Base-by-base conservation (phyloP, 2,888 invertebrate species). In the Lacanobia wlatinum region DNA sequence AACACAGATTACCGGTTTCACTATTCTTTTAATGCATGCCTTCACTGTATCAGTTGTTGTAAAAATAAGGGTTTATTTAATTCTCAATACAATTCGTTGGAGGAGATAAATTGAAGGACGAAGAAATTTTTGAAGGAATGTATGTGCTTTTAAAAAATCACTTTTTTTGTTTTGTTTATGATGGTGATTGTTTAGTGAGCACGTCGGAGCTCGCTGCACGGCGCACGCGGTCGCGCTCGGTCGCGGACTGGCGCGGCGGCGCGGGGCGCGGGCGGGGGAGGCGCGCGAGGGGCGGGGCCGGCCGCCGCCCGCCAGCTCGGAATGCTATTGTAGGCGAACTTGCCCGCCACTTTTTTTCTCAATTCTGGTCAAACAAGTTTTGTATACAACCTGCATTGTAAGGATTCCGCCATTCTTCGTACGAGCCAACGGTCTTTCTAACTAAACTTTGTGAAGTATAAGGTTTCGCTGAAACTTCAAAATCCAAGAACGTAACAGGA, bases 281-380 rank as follows among this genome's bases (percentile, higher is more conserved):
- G 82, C 83, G 87, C 90, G 86, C 87, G 91, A 87, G 92, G 92
- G 92, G 94, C 93, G 92, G 92, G 86, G 87, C 92, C 92, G 91
- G 93, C 93, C 92, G 93, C 93, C 93, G 87, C 87, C 92, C 88
- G 83, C 76, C 73, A 48, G 48, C 48, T 16, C 90, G 94, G 95
- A 95, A 96, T 96, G 96, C 96, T 95, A 96, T 96, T 95, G 96
- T 95, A 95, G 96, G 96, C 95, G 94, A 96, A 95, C 94, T 95
- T 93, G 94, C 94, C 95, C 93, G 95, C 95, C 94, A 95, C 94
- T 95, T 95, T 93, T 93, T 95, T 93, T 94, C 93, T 93, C 91
- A 90, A 94, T 94, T 96, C 96, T 96, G 94, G 96, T 96, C 95
- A 96, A 96, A 96, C 96, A 94, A 96, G 96, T 96, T 96, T 94